Base-by-base conservation (phyloP, 1,140 invertebrate genomes). In the Hypsibius dujardini region DNA sequence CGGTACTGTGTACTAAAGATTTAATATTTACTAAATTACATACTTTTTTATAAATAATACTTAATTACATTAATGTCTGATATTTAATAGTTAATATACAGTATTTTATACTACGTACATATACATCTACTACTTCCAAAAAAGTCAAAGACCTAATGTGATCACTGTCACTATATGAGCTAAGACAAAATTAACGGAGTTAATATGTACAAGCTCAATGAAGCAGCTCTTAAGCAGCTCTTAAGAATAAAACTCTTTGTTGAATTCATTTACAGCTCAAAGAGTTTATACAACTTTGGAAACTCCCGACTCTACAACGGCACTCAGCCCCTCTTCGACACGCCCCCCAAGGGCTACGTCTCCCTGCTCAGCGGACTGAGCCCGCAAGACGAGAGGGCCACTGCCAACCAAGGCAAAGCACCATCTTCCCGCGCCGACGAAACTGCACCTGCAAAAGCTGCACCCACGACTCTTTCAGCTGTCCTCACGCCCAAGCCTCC, bases 291-390 rank as follows among this genome's bases (percentile, higher is more conserved):
- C 42, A 42, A 42, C 7, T 67, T 15, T 67, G 62, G 12, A 12
- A 67, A 67, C 42, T 15, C 62, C 12, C 62, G 62, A 15, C 62
- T 67, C 12, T 67, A 67, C 42, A 12, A 42, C 42, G 12, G 12
- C 62, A 42, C 12, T 12, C 12, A 12, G 62, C 62, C 62, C 3
- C 62, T 67, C 12, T 67, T 67, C 42, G 62, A 67, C 62, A 67
- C 62, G 12, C 62, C 62, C 7, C 62, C 62, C 42, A 12, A 67
- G 45, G 62, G 62, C 42, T 67, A 67, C 62, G 45, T 67, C 42
- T 67, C 62, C 62, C 3, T 3, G 42, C 62, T 67, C 7, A 15
- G 12, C 42, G 62, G 62, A 7, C 62, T 67, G 62, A 3, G 3
- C 62, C 62, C 12, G 42, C 7, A 12, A 7, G 42, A 42, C 62